Conservation (phyloP, 2,797 vertebrate genomes). For the Clarias platycephalus region DNA sequence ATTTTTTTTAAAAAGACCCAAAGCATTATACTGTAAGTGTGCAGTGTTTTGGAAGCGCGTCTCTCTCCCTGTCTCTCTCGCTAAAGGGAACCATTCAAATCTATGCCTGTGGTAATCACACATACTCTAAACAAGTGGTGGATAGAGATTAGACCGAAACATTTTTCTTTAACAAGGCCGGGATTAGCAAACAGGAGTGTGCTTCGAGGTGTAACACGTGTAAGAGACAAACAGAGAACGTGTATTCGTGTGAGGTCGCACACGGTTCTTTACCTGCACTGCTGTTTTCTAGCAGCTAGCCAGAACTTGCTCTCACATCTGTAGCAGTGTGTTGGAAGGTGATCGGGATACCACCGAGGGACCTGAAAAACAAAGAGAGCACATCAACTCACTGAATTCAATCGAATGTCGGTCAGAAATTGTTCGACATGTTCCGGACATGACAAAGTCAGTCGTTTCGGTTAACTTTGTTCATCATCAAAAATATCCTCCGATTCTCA, state of each 20-base stretch:
- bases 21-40: too few relatives aligned
- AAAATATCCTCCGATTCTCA: too few relatives aligned
- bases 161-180: slow-evolving; percentile 1
- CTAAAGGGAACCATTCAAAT: not conserved
- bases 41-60: too few relatives aligned
- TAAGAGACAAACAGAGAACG: slow-evolving; percentile 18
- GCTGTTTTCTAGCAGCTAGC: slow-evolving; percentile 90
- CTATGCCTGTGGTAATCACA: not conserved
- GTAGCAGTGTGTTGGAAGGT: slow-evolving; percentile 91
- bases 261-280: slow-evolving; percentile 85
- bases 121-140: not conserved
- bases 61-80: not conserved
- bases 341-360: slow-evolving; percentile 87
- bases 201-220: not conserved
- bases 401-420: not conserved
- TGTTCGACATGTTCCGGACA: not conserved
- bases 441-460: not conserved
- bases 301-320: slow-evolving; percentile 94
- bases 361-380: slow-evolving; percentile 71
- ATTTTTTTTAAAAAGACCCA: too few relatives aligned
- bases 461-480: too few relatives aligned
- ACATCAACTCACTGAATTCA: not conserved
- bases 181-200: not conserved
- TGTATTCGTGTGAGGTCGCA: not conserved
- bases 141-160: not conserved